A percentile compares a stretch with the other conserved stretches of the same genome.
Conservation (phyloP, 2,113 vertebrate genomes). For the human region GRCh38 chr13:80015501-80016000, state of each 20-base stretch:
- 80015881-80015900: neutral
- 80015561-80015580: neutral
- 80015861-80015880: neutral
- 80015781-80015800: neutral
- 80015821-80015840: neutral
- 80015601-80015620: neutral
- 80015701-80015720: neutral
- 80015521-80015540: neutral
- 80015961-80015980: neutral
- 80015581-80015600: neutral
- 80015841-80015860: neutral
- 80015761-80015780: neutral
- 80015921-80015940: neutral
- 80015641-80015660: neutral
- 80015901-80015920: neutral
- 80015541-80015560: neutral
- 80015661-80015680: neutral
- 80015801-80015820: neutral
- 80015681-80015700: neutral
- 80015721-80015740: neutral
- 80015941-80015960: neutral
- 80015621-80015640: neutral
- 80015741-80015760: neutral
- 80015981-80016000: neutral
- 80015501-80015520: neutral